Evolutionary conservation across 2,888 invertebrate species (phyloP).

Genomic region (Spatulosminthurus flaviceps): DNA sequence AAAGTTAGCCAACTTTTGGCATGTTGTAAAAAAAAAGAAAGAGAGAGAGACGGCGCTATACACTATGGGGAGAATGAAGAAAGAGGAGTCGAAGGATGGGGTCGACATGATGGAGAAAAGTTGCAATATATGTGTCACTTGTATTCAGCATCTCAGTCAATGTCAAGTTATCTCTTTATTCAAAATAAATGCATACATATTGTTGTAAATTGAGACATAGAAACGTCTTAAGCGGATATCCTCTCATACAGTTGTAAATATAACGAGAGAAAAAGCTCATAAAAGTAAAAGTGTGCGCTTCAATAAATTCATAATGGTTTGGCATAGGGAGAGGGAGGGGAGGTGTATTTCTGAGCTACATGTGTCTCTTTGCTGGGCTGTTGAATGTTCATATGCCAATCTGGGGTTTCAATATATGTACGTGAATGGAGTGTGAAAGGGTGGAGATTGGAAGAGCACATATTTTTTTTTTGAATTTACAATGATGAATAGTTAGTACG

Average conservation of each 20-base stretch:
- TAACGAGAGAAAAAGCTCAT: slow-evolving; percentile 22
- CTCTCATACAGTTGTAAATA: slow-evolving; percentile 13
- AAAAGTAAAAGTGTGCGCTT: slow-evolving; percentile 24
- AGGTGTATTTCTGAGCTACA: neutral
- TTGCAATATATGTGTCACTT: slow-evolving; percentile 28
- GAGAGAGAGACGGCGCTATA: neutral
- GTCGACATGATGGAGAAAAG: slow-evolving; percentile 29
- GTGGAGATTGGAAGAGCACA: neutral
- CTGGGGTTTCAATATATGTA: neutral
- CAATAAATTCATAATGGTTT: slow-evolving; percentile 22
- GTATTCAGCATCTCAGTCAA: slow-evolving; percentile 28
- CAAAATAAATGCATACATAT: slow-evolving; percentile 26
- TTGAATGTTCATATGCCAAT: too few species aligned
- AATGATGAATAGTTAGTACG: slow-evolving; percentile 10
- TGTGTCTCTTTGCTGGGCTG: neutral
- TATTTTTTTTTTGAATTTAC: neutral
- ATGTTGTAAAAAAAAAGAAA: slow-evolving; percentile 55
- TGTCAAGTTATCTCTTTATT: slow-evolving; percentile 28
- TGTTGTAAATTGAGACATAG: slow-evolving; percentile 21
- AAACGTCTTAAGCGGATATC: slow-evolving; percentile 19
- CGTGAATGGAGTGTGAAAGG: neutral
- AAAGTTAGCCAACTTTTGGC: slow-evolving; percentile 54
- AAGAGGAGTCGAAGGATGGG: slow-evolving; percentile 11
- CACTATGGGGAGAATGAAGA: neutral
- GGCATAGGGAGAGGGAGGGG: neutral